Evolutionary conservation across 1,140 invertebrate genomes (phyloP).

Genomic region (Nephotettix cincticeps): DNA sequence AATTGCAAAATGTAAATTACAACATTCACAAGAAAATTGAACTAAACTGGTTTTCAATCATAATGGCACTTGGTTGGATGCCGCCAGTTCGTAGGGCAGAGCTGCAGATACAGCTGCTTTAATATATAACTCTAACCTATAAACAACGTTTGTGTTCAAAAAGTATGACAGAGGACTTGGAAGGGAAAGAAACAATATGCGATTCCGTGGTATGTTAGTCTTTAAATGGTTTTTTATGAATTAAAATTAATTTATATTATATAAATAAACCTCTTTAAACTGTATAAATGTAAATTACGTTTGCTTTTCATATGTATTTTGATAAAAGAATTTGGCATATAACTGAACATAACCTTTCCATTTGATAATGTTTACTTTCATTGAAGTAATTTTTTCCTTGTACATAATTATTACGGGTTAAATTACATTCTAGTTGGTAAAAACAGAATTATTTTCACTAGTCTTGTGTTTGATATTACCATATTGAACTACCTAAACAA

Average conservation of each 20-base stretch:
- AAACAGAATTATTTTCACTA: too few species aligned
- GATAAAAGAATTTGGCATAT: neutral
- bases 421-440: too few species aligned
- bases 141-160: slow-evolving; percentile 3
- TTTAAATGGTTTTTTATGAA: neutral
- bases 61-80: neutral
- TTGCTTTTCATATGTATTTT: neutral
- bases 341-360: slow-evolving; percentile 15
- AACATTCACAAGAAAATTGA: too few species aligned
- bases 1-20: too few species aligned
- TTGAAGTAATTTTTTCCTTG: too few species aligned
- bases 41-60: too few species aligned
- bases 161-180: slow-evolving; percentile 65
- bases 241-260: slow-evolving; percentile 17
- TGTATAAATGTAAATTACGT: neutral
- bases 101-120: slow-evolving; percentile 48
- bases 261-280: neutral
- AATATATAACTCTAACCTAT: slow-evolving; percentile 43
- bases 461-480: too few species aligned
- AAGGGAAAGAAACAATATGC: slow-evolving; percentile 66
- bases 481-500: too few species aligned
- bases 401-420: too few species aligned
- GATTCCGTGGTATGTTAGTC: slow-evolving; percentile 61
- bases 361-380: too few species aligned
- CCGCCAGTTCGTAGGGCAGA: slow-evolving; percentile 15